Evolutionary conservation across 2,888 invertebrate genomes (phyloP).

Genomic region (Bimastos eiseni): DNA sequence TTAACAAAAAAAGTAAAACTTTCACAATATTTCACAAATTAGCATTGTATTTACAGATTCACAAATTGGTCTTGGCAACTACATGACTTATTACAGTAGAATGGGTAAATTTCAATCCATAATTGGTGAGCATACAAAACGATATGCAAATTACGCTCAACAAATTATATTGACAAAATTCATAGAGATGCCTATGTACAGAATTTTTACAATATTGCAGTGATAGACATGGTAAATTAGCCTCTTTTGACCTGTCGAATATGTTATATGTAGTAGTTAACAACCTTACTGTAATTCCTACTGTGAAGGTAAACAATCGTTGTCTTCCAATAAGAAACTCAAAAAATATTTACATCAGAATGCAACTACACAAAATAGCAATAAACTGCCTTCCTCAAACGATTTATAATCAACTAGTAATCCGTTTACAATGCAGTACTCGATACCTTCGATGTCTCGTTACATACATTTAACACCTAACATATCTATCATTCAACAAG

Average conservation of each 20-base stretch:
- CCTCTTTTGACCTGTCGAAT: background rate
- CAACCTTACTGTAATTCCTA: background rate
- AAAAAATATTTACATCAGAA: background rate
- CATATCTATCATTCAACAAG: background rate
- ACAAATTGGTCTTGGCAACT: background rate
- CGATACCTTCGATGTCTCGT: background rate
- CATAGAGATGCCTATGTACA: background rate
- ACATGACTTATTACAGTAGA: background rate
- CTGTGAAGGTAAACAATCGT: background rate
- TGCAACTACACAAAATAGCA: background rate
- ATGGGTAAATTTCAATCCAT: background rate
- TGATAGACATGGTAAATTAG: background rate
- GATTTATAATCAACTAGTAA: background rate
- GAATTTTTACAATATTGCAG: slow-evolving; percentile 3
- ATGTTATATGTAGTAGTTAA: background rate
- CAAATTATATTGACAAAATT: background rate
- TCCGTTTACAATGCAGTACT: too few relatives aligned
- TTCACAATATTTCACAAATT: background rate
- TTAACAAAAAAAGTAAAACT: background rate
- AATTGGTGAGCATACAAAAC: background rate
- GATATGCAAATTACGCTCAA: background rate
- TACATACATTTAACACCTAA: background rate
- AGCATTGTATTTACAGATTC: background rate
- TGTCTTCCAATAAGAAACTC: background rate
- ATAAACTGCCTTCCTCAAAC: background rate